Conservation (phyloP, 2,113 vertebrate species). For the Macquaria australasica region DNA sequence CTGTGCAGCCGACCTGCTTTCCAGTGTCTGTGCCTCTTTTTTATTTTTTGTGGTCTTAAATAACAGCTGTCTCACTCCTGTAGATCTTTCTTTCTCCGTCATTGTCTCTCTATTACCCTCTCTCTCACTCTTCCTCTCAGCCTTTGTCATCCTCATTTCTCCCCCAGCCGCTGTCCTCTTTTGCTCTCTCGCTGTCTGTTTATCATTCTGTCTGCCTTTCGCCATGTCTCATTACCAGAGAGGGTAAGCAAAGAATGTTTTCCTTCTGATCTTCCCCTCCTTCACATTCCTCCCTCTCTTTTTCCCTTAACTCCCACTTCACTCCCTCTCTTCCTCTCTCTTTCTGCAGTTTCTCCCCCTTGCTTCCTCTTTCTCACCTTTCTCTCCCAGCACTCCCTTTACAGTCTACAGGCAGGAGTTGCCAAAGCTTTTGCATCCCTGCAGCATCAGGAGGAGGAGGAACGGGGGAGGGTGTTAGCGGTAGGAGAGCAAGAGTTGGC, state of each 20-base stretch:
- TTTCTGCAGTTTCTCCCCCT: constrained; percentile 3
- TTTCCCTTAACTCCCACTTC: constrained; percentile 28
- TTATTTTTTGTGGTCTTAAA: constrained; percentile 48
- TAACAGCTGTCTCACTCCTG: constrained; percentile 65
- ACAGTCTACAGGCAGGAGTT: constrained; percentile 32
- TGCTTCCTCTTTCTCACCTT: constrained; percentile 30
- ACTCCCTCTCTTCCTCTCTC: background rate
- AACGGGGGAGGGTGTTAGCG: constrained; percentile 25
- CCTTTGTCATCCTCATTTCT: constrained; percentile 62
- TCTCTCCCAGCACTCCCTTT: constrained; percentile 35
- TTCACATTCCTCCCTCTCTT: background rate
- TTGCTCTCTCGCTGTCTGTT: constrained; percentile 42
- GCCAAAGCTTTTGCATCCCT: constrained; percentile 53
- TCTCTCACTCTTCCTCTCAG: constrained; percentile 35
- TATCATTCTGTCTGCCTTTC: constrained; percentile 50
- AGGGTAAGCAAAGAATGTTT: constrained; percentile 32
- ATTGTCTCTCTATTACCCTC: constrained; percentile 23
- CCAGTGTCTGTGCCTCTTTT: constrained; percentile 40
- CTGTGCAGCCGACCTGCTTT: constrained; percentile 61
- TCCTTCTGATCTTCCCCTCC: constrained; percentile 7
- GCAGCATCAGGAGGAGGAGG: constrained; percentile 32
- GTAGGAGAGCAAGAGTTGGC: constrained; percentile 53
- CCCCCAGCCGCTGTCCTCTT: constrained; percentile 47
- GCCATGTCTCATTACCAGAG: constrained; percentile 57
- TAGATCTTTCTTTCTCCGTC: constrained; percentile 50